These are phyloP conservation scores for Drosophila heteroneura DNA, from an alignment of 2,888 invertebrate genomes.

Conservation along the genomic window DNA sequence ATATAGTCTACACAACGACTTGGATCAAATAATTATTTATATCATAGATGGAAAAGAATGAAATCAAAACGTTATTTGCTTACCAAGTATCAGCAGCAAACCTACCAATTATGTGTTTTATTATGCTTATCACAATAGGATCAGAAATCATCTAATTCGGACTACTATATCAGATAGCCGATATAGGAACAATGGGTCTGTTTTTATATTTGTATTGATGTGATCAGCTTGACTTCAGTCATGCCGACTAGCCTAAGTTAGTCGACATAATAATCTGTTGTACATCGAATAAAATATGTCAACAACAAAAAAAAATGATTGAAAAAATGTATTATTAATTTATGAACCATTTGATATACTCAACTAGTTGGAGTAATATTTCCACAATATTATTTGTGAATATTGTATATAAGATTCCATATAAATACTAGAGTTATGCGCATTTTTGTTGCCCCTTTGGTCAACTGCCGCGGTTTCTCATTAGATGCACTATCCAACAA, in stretches of 20 bases:
- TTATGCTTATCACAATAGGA: not conserved
- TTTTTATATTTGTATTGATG: not conserved
- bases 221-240: not conserved
- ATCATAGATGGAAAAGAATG: not conserved
- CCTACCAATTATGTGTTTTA: no score
- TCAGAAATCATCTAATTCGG: not conserved
- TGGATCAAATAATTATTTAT: not conserved
- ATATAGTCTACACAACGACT: not conserved
- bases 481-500: constrained; percentile 48
- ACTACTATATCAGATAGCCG: not conserved
- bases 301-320: not conserved
- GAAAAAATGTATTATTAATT: not conserved
- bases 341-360: not conserved
- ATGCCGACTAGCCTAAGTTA: no score
- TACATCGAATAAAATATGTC: not conserved
- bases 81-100: not conserved
- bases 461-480: constrained; percentile 30
- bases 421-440: not conserved
- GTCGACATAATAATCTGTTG: not conserved
- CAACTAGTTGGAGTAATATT: not conserved
- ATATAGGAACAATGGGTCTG: not conserved
- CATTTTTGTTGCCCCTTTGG: not conserved
- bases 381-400: not conserved
- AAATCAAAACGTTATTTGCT: not conserved
- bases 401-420: not conserved